These are phyloP conservation scores for Eupsittula cactorum DNA, from an alignment of 2,113 vertebrate genomes.

Conservation along the genomic window DNA sequence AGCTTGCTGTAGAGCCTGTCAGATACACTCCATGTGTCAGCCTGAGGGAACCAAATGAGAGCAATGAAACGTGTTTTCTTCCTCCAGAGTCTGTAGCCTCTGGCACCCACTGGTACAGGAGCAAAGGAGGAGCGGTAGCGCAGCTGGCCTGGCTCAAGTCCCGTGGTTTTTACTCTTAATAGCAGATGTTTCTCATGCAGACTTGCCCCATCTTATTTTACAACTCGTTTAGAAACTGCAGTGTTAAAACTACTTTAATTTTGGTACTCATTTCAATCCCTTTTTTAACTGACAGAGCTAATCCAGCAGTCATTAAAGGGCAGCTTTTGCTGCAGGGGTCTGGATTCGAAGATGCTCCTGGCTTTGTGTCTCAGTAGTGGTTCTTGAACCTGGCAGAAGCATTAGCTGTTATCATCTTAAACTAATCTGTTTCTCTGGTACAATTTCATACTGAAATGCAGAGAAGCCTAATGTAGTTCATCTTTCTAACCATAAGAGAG, in stretches of 20 bases:
- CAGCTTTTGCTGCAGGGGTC: not conserved
- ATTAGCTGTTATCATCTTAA: not conserved
- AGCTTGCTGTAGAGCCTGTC: slow-evolving; percentile 21
- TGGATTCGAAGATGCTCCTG: not conserved
- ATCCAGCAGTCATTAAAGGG: not conserved
- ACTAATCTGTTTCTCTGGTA: not conserved
- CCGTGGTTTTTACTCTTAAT: not conserved
- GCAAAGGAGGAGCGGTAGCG: not conserved
- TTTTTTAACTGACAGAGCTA: not conserved
- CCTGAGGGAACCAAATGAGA: slow-evolving; percentile 3
- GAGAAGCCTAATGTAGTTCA: not conserved
- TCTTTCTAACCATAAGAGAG: not conserved
- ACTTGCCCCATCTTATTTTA: slow-evolving; percentile 33
- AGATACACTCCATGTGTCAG: not conserved
- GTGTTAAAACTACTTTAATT: slow-evolving; percentile 18
- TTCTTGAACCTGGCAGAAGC: not conserved
- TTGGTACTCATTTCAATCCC: not conserved
- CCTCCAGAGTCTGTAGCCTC: not conserved
- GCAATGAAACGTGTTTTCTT: not conserved
- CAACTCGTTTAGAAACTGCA: slow-evolving; percentile 20
- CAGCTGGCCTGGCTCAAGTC: slow-evolving; percentile 37
- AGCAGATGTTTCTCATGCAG: not conserved
- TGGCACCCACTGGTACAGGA: not conserved
- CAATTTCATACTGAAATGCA: not conserved
- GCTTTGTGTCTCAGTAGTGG: not conserved